phyloP scores from a whole-genome alignment of 2,797 vertebrate genomes.

The Tokudaia tokunoshimensis region DNA sequence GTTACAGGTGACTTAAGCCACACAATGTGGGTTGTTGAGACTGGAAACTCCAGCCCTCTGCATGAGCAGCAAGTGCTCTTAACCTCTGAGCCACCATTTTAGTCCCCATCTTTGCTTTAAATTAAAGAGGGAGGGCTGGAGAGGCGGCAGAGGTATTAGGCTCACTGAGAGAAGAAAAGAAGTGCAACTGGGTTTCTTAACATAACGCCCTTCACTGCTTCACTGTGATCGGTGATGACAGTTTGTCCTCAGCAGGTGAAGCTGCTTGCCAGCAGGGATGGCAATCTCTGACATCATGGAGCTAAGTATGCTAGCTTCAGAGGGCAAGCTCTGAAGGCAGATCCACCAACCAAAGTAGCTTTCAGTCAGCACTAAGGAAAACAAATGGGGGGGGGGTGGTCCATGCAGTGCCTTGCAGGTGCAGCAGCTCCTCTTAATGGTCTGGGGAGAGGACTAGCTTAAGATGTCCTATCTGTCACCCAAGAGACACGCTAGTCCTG shows the following conservation, averaged over 20 bases:
- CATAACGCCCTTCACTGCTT: background rate
- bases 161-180: background rate
- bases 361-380: conserved; percentile 21
- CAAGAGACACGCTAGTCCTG: background rate
- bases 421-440: background rate
- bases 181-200: background rate
- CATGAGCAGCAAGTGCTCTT: background rate
- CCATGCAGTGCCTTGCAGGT: rapidly evolving
- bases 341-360: conserved; percentile 23
- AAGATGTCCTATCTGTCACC: background rate
- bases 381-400: background rate
- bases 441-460: rapidly evolving
- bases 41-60: background rate
- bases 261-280: background rate
- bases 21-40: background rate
- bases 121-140: background rate
- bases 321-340: conserved; percentile 21
- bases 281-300: too few species aligned
- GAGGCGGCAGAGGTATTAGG: background rate
- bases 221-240: background rate
- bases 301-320: background rate
- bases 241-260: background rate
- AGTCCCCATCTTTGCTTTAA: background rate
- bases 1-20: background rate
- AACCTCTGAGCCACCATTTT: background rate